These are phyloP conservation scores for Notamacropus eugenii DNA, from an alignment of 2,797 vertebrate species.

Conservation along the genomic window DNA sequence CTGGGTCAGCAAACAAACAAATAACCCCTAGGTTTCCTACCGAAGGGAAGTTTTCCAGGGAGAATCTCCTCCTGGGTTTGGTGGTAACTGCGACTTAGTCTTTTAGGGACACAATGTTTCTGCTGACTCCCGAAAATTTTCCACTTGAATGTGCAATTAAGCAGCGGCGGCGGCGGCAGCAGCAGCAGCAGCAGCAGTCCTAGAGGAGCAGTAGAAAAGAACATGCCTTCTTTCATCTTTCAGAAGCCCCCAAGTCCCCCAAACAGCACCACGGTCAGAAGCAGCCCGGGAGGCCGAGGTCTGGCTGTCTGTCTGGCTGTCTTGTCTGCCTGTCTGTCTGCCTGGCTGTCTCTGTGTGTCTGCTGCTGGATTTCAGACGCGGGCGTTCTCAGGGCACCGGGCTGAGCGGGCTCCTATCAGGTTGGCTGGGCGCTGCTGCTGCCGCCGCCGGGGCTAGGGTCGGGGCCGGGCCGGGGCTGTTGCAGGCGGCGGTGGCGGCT, in stretches of 20 bases:
- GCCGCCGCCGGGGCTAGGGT: too few relatives aligned
- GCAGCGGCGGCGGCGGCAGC: conserved; percentile 86
- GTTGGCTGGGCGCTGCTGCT: neutral
- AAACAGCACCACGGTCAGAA: conserved; percentile 34
- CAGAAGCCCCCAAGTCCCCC: conserved; percentile 63
- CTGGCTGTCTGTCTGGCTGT: neutral
- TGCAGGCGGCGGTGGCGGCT: conserved; percentile 61
- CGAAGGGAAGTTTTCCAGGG: conserved; percentile 88
- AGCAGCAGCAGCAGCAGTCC: conserved; percentile 91
- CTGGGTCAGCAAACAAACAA: conserved; percentile 75
- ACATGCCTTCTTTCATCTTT: conserved; percentile 93
- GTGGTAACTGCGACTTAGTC: conserved; percentile 93
- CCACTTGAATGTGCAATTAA: conserved; percentile 92
- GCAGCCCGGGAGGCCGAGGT: conserved; percentile 39
- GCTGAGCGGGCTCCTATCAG: conserved; percentile 17
- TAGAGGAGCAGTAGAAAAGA: conserved; percentile 90
- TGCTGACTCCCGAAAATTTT: conserved; percentile 94
- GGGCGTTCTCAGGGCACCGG: conserved; percentile 17
- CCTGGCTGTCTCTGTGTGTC: neutral
- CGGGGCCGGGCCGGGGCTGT: conserved; percentile 28
- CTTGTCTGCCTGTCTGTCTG: neutral
- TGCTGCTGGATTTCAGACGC: neutral
- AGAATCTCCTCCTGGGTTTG: conserved; percentile 83
- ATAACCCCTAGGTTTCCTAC: conserved; percentile 84
- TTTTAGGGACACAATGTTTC: conserved; percentile 90